Evolutionary conservation across 2,888 invertebrate genomes (phyloP).

Genomic region (Danaus chrysippus): DNA sequence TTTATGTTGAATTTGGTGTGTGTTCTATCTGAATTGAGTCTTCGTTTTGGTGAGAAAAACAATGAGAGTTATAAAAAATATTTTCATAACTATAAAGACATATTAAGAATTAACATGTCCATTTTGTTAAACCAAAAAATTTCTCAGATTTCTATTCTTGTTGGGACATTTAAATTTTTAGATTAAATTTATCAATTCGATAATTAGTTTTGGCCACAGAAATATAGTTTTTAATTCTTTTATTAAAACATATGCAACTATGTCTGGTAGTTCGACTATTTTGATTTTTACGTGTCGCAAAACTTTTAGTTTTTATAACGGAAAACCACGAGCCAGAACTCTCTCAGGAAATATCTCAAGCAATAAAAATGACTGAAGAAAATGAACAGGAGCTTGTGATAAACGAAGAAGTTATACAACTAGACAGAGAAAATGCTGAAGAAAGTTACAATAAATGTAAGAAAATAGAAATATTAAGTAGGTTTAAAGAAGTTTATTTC

Average conservation of each 20-base stretch:
- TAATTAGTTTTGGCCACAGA: no score
- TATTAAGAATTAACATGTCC: no score
- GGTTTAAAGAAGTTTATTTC: no score
- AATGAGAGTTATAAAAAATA: no score
- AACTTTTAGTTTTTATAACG: conserved; percentile 53
- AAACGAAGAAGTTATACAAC: conserved; percentile 48
- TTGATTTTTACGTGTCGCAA: not conserved
- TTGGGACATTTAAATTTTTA: no score
- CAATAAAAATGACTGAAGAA: conserved; percentile 54
- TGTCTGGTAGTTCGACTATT: not conserved
- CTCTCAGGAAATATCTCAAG: conserved; percentile 45
- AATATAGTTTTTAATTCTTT: no score
- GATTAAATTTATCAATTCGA: no score
- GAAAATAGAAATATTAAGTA: conserved; percentile 21
- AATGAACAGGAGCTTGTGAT: conserved; percentile 43
- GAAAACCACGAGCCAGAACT: conserved; percentile 57
- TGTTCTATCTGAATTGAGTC: conserved; percentile 57
- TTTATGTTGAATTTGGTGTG: conserved; percentile 53
- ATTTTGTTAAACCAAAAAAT: no score
- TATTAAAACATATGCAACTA: no score
- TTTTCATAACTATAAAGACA: no score
- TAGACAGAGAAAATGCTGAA: conserved; percentile 65
- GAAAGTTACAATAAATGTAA: conserved; percentile 58
- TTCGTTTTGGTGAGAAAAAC: conserved; percentile 58
- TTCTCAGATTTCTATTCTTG: no score